Evolutionary conservation across 2,113 vertebrate species (phyloP).

Genomic region (Danio rerio): DNA sequence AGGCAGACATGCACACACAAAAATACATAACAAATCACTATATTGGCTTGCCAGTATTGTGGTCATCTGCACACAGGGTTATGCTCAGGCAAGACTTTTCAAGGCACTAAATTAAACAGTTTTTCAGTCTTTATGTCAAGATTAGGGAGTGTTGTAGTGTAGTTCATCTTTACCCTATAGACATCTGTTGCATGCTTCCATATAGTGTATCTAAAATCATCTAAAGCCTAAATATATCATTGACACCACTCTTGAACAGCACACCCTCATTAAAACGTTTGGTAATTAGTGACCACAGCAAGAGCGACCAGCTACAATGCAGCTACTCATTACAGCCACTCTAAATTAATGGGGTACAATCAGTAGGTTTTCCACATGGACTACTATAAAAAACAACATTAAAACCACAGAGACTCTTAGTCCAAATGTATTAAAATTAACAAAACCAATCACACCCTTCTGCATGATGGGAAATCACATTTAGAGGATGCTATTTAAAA

Average conservation of each 20-base stretch:
- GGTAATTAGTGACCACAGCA: slow-evolving; percentile 51
- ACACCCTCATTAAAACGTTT: slow-evolving; percentile 37
- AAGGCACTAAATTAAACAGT: neutral
- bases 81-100: slow-evolving; percentile 12
- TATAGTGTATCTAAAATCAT: neutral
- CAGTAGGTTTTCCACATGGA: slow-evolving; percentile 40
- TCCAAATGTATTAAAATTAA: slow-evolving; percentile 45
- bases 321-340: slow-evolving; percentile 46
- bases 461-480: slow-evolving; percentile 35
- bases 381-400: slow-evolving; percentile 49
- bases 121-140: neutral
- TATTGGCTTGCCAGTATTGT: slow-evolving; percentile 51
- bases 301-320: slow-evolving; percentile 35
- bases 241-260: slow-evolving; percentile 21
- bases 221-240: slow-evolving; percentile 19
- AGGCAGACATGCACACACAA: slow-evolving; percentile 49
- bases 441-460: slow-evolving; percentile 34
- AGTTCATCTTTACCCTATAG: neutral
- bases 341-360: slow-evolving; percentile 52
- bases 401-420: slow-evolving; percentile 41
- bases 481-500: slow-evolving; percentile 11
- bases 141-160: neutral
- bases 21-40: slow-evolving; percentile 46
- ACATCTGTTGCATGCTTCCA: neutral
- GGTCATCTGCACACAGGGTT: slow-evolving; percentile 45